Evolutionary conservation across 2,888 invertebrate species (phyloP).

Genomic region (Entomobrya proxima): DNA sequence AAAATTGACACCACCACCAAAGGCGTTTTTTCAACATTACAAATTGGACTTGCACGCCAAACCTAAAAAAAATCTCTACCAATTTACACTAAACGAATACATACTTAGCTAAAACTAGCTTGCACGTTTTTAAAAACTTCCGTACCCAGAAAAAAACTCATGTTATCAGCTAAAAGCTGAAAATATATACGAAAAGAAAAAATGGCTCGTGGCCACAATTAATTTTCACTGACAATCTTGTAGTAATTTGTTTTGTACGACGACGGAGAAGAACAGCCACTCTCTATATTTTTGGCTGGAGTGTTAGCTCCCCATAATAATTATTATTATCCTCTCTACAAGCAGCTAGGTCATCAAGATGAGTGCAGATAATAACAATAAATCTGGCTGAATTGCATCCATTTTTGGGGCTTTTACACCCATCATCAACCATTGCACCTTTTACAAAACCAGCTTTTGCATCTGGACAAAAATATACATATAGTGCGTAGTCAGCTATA

Average conservation of each 20-base stretch:
- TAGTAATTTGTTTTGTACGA: too few relatives aligned
- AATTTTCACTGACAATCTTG: background rate
- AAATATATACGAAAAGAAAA: too few relatives aligned
- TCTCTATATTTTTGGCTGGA: background rate
- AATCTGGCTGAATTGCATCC: background rate
- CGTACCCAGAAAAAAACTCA: too few relatives aligned
- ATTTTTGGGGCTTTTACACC: too few relatives aligned
- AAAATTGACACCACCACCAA: background rate
- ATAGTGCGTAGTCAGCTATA: too few relatives aligned
- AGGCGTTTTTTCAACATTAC: background rate
- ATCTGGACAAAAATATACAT: background rate
- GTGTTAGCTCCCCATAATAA: background rate
- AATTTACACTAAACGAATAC: too few relatives aligned
- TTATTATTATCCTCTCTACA: background rate
- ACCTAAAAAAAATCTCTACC: too few relatives aligned
- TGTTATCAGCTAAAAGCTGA: too few relatives aligned
- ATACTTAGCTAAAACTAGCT: too few relatives aligned
- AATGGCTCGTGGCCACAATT: background rate
- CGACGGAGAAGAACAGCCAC: too few relatives aligned
- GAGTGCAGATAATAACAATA: slow-evolving; percentile 12
- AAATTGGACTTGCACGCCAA: background rate
- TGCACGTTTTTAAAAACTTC: too few relatives aligned
- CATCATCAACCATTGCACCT: background rate
- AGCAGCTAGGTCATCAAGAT: background rate
- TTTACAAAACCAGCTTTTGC: background rate